Base-by-base conservation (phyloP, 2,797 vertebrate species). In the Nyctalus aviator region DNA sequence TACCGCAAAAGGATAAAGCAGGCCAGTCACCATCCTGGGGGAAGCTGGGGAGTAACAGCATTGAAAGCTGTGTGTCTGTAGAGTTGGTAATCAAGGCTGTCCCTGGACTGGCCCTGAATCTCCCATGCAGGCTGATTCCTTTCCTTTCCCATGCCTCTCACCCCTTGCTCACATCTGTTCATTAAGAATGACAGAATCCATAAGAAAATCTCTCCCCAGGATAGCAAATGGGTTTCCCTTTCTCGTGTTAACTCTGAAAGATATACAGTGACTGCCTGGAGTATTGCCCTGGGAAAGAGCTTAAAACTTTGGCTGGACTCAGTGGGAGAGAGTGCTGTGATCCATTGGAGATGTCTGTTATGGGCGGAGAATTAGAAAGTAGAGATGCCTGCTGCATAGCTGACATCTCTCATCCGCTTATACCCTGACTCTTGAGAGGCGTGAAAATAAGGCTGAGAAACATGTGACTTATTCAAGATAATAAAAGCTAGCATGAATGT, bases 291-390 rank as follows among this genome's bases (percentile, higher is more conserved):
- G 55, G 86, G 57, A 72, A 87, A 62, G 25, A 75, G 64, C 64
- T 84, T 73, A 81, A 84, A 87, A 62, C 44, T 89, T 11, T 68
- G 35, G 27, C 37, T 62, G 27, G 35, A 41, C 44, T 14, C 55
- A 25, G 53, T 77, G 37, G 77, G 48, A 95, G 50, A 30, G 46
- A 78, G 50, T 94, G 72, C 62, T 82, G 69, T 87, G 91, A 94
- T 95, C 84, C 5, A 55, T 82, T 95, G 92, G 82, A 55, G 50
- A 91, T 95, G 93, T 91, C 96, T 95, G 87, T 53, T 66, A 41
- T 0, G 21, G 78, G 32, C 4, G 37, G 46, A 35, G 73, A 37
- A 57, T 81, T 15, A 53, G 89, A 41, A n/a, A 62, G 30, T 6
- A 9, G 41, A 8, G 59, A 46, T 69, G n/a, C 32, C 3, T 68